Evolutionary conservation across 1,140 invertebrate genomes (phyloP), one percentile per base, ranked within the genome.

Genomic region (Neodiprion fabricii): DNA sequence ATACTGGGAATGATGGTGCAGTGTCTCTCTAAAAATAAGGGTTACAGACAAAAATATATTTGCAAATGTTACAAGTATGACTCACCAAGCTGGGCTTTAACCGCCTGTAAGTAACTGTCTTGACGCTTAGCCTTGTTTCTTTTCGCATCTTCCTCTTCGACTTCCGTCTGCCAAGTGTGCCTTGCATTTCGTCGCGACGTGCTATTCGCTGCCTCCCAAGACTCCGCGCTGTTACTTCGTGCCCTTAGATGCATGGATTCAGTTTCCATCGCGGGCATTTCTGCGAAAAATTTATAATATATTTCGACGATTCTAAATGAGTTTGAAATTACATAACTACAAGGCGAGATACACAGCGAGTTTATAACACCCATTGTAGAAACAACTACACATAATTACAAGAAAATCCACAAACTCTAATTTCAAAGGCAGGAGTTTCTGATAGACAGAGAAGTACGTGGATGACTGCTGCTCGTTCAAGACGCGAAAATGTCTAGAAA

Each of bases 141-240:
- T 66, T 85, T 83, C 50, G 84, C 85, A 74, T 80, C 74, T 49
- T 80, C 72, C 17, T 83, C 81, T 10, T 80, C 81, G 11, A 77
- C 76, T 69, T 81, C 77, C 48, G 81, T 84, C 67, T 82, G 83
- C 86, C 87, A 88, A n/a, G 83, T 86, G 67, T 84, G 83, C 70
- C 84, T 80, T 65, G 76, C 77, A 53, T 77, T 80, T 48, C 79
- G 76, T 48, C 80, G 77, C 70, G 78, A 79, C 23, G 80, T 78
- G 71, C 84, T 82, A 21, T 81, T 84, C 68, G 79, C 79, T 21
- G 86, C 84, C 17, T 85, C 83, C 90, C 90, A 91, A 72, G 90
- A 91, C 79, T 91, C 90, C n/a, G 88, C 86, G 72, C 90, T 91
- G 80, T 91, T 92, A 74, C 91, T 92, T 79, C 91, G 89, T 80